A percentile compares a stretch with the other conserved stretches of the same genome.
Conservation (phyloP, 2,113 vertebrate genomes). For the Glareola pratincola region DNA sequence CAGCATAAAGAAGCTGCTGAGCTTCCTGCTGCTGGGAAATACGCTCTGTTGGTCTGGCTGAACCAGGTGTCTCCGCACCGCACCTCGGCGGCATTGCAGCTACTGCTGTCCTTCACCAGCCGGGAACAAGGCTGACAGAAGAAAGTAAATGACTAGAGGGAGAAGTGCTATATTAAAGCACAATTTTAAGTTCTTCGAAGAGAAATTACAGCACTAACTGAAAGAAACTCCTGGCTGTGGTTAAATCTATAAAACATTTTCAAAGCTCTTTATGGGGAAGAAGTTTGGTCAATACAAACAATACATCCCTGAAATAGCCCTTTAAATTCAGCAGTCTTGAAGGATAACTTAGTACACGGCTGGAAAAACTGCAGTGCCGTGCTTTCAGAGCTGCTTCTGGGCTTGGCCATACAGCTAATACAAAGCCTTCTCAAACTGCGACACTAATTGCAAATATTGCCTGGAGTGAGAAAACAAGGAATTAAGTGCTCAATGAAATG, state of each 20-base stretch:
- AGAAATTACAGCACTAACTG: neutral
- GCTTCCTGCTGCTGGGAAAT: neutral
- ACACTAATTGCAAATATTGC: neutral
- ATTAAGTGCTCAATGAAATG: neutral
- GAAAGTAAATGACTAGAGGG: neutral
- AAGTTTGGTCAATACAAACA: neutral
- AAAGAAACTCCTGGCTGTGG: neutral
- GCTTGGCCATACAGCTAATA: neutral
- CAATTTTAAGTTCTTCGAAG: neutral
- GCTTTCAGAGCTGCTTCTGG: neutral
- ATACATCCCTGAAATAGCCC: neutral
- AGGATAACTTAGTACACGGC: neutral
- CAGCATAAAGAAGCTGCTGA: neutral
- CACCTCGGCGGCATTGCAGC: neutral
- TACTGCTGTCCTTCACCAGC: neutral
- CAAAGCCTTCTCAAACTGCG: neutral
- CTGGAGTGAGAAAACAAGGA: neutral
- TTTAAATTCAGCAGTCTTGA: neutral
- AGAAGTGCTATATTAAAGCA: neutral
- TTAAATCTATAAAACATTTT: neutral
- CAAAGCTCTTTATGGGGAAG: neutral
- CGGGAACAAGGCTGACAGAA: neutral
- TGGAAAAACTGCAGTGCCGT: neutral
- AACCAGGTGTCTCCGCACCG: neutral
- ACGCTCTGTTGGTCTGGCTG: neutral